Conservation (phyloP, 2,113 vertebrate genomes). For the Vidua chalybeata region DNA sequence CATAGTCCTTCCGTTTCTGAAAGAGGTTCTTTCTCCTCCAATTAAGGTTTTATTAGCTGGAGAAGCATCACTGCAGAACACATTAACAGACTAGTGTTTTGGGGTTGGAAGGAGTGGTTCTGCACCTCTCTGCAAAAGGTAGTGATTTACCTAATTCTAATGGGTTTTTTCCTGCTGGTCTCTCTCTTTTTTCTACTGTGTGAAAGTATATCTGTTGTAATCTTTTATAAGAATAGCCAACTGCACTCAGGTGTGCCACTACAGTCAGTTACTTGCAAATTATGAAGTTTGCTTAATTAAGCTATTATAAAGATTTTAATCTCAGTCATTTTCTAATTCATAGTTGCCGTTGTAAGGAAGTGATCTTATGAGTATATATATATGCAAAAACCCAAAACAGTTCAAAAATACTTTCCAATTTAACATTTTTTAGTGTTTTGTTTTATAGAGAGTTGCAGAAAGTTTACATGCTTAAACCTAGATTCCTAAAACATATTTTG, state of each 20-base stretch:
- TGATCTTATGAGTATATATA: neutral
- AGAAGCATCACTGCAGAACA: neutral
- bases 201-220: neutral
- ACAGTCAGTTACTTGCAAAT: neutral
- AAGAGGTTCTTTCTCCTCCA: neutral
- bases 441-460: neutral
- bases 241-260: neutral
- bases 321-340: neutral
- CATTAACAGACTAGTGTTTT: neutral
- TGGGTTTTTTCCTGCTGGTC: fast-evolving
- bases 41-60: neutral
- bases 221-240: neutral
- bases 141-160: neutral
- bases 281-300: neutral
- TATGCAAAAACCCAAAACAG: neutral
- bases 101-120: neutral
- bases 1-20: neutral
- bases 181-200: neutral
- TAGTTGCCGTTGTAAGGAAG: neutral
- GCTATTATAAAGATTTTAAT: neutral
- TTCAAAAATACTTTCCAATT: neutral
- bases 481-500: neutral
- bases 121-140: neutral
- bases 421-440: neutral
- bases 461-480: neutral